Percentiles rank a stretch among this genome's conserved stretches.
These are phyloP conservation scores for Piscicola geometra DNA, from an alignment of 2,888 invertebrate genomes.

Conservation along the genomic window DNA sequence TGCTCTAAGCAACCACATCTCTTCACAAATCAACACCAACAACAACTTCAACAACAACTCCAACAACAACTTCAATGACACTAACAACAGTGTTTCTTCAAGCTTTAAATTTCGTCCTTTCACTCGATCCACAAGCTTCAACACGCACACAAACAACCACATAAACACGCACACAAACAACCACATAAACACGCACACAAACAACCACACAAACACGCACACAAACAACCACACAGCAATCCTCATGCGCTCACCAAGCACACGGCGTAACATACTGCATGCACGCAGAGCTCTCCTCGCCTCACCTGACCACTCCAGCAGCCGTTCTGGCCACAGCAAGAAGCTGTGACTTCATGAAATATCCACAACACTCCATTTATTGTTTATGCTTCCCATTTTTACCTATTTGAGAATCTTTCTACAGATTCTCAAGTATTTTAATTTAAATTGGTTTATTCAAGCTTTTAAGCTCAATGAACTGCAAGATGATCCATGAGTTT, in stretches of 20 bases:
- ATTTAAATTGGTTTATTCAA: too few species aligned
- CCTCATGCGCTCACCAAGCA: slow-evolving; percentile 1
- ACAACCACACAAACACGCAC: background rate
- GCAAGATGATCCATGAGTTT: too few species aligned
- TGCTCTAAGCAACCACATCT: background rate
- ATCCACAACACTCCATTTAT: too few species aligned
- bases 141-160: background rate
- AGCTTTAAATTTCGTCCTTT: too few species aligned
- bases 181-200: slow-evolving; percentile 6
- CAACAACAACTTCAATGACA: background rate
- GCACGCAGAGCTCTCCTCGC: slow-evolving; percentile 1
- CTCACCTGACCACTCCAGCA: background rate
- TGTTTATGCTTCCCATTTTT: too few species aligned
- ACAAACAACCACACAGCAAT: background rate
- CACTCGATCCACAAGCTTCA: too few species aligned
- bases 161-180: background rate
- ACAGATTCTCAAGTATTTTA: too few species aligned
- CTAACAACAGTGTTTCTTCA: background rate
- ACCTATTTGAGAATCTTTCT: too few species aligned
- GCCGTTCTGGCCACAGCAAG: background rate
- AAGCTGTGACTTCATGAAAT: background rate
- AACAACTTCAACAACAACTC: too few species aligned
- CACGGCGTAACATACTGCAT: background rate
- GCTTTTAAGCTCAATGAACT: too few species aligned
- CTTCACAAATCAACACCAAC: too few species aligned